A percentile compares a stretch with the other conserved stretches of the same genome.
Conservation (phyloP, 2,888 invertebrate species). For the Clivina fossor region DNA sequence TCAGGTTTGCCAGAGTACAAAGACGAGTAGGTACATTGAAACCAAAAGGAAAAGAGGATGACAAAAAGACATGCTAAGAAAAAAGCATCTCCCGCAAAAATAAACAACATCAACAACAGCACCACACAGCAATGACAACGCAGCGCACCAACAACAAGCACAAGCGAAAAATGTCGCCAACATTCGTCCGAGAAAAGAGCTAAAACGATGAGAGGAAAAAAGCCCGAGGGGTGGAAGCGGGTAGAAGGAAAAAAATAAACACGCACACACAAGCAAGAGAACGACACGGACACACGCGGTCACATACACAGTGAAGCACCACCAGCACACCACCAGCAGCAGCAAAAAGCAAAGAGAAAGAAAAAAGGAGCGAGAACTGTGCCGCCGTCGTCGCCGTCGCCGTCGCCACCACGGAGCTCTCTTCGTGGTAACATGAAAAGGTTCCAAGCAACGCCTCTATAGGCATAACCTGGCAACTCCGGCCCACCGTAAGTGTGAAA, state of each 20-base stretch:
- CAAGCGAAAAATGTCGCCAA: conserved; percentile 20
- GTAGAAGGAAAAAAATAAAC: neutral
- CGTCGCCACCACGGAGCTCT: no score
- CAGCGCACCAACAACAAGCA: no score
- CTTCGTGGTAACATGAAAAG: conserved; percentile 45
- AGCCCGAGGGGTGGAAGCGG: neutral
- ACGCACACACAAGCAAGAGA: neutral
- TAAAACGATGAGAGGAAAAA: neutral
- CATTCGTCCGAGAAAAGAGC: neutral
- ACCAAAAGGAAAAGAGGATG: neutral
- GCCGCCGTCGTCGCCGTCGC: conserved; percentile 40
- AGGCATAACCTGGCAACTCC: conserved; percentile 52
- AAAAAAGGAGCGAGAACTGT: no score
- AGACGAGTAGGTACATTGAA: neutral
- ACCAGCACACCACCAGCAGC: no score
- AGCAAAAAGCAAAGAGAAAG: conserved; percentile 5
- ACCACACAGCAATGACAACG: neutral
- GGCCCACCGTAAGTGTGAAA: conserved; percentile 54
- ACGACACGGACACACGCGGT: neutral
- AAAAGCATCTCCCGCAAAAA: neutral
- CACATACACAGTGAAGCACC: neutral
- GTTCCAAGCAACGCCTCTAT: conserved; percentile 51
- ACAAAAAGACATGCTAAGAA: neutral
- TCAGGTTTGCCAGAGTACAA: conserved; percentile 1
- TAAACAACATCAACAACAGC: neutral